These are phyloP conservation scores for Clunio marinus DNA, from an alignment of 2,888 invertebrate genomes.

Conservation along the genomic window DNA sequence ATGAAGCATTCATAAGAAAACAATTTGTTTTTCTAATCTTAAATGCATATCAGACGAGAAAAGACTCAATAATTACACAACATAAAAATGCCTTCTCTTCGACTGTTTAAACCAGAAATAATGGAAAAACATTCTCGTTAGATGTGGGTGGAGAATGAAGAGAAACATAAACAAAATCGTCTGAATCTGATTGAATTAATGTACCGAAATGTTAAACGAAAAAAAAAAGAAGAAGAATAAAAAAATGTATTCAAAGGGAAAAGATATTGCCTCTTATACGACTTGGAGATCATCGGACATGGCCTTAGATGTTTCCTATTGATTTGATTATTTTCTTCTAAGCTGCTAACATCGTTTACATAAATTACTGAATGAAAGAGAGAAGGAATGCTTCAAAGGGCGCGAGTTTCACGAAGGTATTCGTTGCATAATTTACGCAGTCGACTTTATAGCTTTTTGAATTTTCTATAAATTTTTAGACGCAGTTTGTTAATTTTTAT, in stretches of 20 bases:
- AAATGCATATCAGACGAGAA: too few relatives aligned
- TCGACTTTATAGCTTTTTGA: background rate
- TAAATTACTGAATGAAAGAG: background rate
- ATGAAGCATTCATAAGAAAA: too few relatives aligned
- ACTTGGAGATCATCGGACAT: background rate
- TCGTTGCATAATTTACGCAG: background rate
- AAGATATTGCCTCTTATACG: background rate
- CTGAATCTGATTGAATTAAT: conserved; percentile 20
- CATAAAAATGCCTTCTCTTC: background rate
- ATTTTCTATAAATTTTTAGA: background rate
- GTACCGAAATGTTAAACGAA: background rate
- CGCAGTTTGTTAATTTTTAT: background rate
- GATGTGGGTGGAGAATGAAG: background rate
- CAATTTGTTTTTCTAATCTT: background rate
- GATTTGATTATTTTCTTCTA: background rate
- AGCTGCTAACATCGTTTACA: conserved; percentile 2
- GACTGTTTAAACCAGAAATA: too few relatives aligned
- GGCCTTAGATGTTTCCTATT: conserved; percentile 3
- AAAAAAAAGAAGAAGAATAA: background rate
- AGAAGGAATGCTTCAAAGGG: background rate
- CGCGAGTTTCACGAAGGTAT: background rate
- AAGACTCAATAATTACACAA: background rate
- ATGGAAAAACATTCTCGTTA: too few relatives aligned
- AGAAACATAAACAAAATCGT: background rate
- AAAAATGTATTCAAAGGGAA: background rate